A percentile compares a stretch with the other conserved stretches of the same genome.
phyloP scores from a whole-genome alignment of 2,113 vertebrate genomes.

The Oenanthe melanoleuca region DNA sequence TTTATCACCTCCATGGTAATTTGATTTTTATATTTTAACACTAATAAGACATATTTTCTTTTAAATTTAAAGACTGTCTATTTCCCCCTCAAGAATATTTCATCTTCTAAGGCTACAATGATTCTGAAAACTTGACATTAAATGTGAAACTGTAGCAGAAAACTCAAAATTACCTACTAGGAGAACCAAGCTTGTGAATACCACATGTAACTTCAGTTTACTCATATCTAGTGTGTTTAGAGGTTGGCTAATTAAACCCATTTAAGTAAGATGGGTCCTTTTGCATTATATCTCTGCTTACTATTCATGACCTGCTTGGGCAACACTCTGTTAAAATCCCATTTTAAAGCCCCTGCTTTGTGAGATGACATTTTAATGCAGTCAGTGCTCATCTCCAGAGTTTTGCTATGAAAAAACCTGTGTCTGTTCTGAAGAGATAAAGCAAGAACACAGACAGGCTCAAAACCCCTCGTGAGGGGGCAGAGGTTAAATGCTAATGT shows the following conservation, averaged over 20 bases:
- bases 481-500: neutral
- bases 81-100: neutral
- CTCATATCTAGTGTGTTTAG: neutral
- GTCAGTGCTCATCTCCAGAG: slow-evolving; percentile 15
- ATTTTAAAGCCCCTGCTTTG: neutral
- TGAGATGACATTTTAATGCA: slow-evolving; percentile 43
- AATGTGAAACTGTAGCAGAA: neutral
- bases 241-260: neutral
- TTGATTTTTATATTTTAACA: neutral
- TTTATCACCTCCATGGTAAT: neutral
- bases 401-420: neutral
- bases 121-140: neutral
- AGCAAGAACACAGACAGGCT: neutral
- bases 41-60: neutral
- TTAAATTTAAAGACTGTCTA: neutral
- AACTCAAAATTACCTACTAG: neutral
- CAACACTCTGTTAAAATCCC: neutral
- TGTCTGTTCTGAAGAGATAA: slow-evolving; percentile 43
- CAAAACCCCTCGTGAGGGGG: neutral
- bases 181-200: neutral
- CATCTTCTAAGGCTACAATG: neutral
- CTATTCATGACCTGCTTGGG: neutral
- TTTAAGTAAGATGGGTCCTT: neutral
- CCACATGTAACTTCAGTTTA: neutral
- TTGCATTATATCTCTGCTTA: neutral